A percentile compares a stretch with the other conserved stretches of the same genome.
phyloP scores from a whole-genome alignment of 64 coral and sea anemone species.

The Montipora capricornis region DNA sequence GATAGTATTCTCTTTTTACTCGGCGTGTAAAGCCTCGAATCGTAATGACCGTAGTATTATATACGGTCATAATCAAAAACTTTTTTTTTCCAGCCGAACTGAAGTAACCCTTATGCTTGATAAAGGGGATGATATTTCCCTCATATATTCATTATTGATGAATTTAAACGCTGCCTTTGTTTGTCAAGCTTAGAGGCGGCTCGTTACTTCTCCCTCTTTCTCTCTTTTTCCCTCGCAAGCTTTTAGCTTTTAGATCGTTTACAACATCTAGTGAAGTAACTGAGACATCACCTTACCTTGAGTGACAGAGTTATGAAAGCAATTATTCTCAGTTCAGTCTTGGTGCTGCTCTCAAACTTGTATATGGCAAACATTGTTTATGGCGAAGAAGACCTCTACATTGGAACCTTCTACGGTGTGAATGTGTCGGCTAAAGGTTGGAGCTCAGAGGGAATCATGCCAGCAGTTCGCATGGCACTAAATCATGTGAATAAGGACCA shows the following conservation, averaged over 20 bases:
- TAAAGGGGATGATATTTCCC: no score
- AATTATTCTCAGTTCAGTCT: background rate
- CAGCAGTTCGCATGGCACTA: conserved; percentile 38
- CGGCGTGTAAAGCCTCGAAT: no score
- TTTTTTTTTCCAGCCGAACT: no score
- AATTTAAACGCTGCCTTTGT: no score
- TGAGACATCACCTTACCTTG: background rate
- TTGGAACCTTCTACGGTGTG: conserved; percentile 33
- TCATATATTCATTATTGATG: no score
- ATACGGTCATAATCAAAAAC: no score
- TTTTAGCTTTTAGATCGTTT: background rate
- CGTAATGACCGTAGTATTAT: no score
- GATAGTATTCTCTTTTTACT: no score
- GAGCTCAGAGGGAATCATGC: conserved; percentile 50
- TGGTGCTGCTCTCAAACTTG: background rate
- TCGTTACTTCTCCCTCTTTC: no score
- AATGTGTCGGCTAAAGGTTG: conserved; percentile 21
- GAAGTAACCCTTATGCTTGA: no score
- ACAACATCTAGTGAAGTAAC: background rate
- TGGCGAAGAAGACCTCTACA: conserved; percentile 2
- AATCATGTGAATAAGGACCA: conserved; percentile 31
- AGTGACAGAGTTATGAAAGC: background rate
- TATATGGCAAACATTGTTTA: background rate
- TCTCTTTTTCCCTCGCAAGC: background rate
- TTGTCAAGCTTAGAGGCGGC: no score